phyloP scores from a whole-genome alignment of 92 coral and sea anemone species.

The Galaxea fascicularis region DNA sequence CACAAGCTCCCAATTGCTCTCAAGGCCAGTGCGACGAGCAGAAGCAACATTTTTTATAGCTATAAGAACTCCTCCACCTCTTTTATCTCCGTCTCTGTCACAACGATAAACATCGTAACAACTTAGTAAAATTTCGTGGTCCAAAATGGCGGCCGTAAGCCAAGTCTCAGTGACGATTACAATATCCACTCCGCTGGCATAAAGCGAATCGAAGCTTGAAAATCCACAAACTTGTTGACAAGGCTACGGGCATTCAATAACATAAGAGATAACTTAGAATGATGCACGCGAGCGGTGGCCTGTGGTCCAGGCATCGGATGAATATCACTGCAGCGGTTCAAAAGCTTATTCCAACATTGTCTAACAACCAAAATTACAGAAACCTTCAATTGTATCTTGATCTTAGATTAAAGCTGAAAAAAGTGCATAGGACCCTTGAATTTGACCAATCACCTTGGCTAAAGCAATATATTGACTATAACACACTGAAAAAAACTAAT shows the following conservation, averaged over 20 bases:
- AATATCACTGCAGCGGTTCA: too few relatives aligned
- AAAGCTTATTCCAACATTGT: too few relatives aligned
- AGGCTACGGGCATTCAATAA: conserved; percentile 50
- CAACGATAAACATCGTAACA: conserved; percentile 52
- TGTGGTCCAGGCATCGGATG: too few relatives aligned
- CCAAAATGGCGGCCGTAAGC: not conserved
- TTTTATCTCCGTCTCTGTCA: conserved; percentile 42
- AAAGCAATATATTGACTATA: too few relatives aligned
- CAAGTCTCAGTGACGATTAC: conserved; percentile 44
- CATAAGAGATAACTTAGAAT: conserved; percentile 7
- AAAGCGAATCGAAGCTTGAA: conserved; percentile 50
- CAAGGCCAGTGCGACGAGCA: conserved; percentile 46
- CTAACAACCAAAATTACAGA: too few relatives aligned
- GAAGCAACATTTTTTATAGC: conserved; percentile 39
- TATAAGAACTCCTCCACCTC: conserved; percentile 66
- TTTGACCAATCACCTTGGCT: too few relatives aligned
- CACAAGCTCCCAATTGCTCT: conserved; percentile 56
- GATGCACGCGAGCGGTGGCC: too few relatives aligned
- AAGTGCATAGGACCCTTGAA: too few relatives aligned
- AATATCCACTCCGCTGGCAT: conserved; percentile 19
- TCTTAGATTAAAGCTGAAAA: too few relatives aligned
- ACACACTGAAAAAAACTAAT: too few relatives aligned
- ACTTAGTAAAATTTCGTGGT: conserved; percentile 47
- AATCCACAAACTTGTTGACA: conserved; percentile 34
- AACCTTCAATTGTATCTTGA: too few relatives aligned